A percentile compares a stretch with the other conserved stretches of the same genome.
These are phyloP conservation scores for Heliconius hortense DNA, from an alignment of 2,888 invertebrate genomes.

Conservation along the genomic window DNA sequence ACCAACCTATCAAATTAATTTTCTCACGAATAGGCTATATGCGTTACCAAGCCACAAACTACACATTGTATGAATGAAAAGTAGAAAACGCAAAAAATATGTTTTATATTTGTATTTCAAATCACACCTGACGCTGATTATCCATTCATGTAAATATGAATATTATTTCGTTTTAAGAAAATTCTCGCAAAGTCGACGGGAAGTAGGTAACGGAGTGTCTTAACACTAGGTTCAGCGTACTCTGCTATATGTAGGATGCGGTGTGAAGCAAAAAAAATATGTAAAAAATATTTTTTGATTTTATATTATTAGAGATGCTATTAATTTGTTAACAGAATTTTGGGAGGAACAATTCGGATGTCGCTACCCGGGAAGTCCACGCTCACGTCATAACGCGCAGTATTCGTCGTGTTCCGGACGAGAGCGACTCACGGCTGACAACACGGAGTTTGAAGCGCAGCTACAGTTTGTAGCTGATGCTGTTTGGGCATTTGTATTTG, in stretches of 20 bases:
- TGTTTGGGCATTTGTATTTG: slow-evolving; percentile 95
- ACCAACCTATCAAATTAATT: not conserved
- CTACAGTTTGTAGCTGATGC: slow-evolving; percentile 98
- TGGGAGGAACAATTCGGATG: slow-evolving; percentile 97
- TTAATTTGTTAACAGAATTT: slow-evolving; percentile 86
- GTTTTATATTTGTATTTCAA: too few relatives aligned
- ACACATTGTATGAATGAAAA: not conserved
- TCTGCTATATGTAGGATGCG: too few relatives aligned
- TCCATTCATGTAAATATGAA: too few relatives aligned
- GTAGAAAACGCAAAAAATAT: too few relatives aligned
- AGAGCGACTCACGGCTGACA: slow-evolving; percentile 87
- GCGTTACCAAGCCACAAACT: not conserved
- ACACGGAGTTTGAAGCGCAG: slow-evolving; percentile 94
- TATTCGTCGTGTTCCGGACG: slow-evolving; percentile 89
- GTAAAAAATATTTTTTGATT: too few relatives aligned
- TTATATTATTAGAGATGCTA: too few relatives aligned
- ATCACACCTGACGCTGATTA: too few relatives aligned
- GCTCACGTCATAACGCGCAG: slow-evolving; percentile 90
- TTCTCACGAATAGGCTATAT: not conserved
- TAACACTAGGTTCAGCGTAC: too few relatives aligned
- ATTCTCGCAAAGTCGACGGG: too few relatives aligned
- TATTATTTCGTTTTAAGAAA: too few relatives aligned
- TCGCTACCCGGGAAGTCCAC: slow-evolving; percentile 89
- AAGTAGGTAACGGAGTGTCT: too few relatives aligned
- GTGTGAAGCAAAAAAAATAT: too few relatives aligned